Evolutionary conservation across 2,113 vertebrate genomes (phyloP).

Genomic region (Numenius arquata): DNA sequence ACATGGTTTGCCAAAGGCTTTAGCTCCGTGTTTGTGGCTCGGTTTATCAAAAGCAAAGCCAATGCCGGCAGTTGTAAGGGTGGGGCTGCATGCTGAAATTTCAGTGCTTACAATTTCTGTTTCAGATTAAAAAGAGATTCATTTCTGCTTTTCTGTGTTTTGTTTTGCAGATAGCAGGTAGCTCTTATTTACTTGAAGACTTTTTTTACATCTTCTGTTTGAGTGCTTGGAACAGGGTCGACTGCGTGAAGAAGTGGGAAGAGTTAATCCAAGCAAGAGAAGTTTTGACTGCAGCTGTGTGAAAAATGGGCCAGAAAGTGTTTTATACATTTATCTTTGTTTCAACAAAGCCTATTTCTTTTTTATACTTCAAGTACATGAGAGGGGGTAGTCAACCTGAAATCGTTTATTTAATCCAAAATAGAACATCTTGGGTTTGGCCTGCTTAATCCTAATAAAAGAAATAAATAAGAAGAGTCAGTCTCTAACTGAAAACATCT

Average conservation of each 20-base stretch:
- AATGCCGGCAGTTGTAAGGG: neutral
- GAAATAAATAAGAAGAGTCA: slow-evolving; percentile 19
- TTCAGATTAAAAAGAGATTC: slow-evolving; percentile 19
- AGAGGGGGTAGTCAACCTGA: slow-evolving; percentile 38
- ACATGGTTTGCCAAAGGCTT: neutral
- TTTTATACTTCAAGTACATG: slow-evolving; percentile 9
- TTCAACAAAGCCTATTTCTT: slow-evolving; percentile 36
- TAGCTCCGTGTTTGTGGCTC: neutral
- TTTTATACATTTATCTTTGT: slow-evolving; percentile 50
- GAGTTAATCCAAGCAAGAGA: slow-evolving; percentile 18
- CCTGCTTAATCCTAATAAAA: slow-evolving; percentile 34
- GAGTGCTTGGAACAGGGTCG: neutral
- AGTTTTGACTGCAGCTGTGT: slow-evolving; percentile 49
- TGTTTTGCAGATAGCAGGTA: slow-evolving; percentile 36
- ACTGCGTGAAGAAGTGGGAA: neutral
- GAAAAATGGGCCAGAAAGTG: slow-evolving; percentile 52
- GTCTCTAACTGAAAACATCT: slow-evolving; percentile 43
- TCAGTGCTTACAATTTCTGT: slow-evolving; percentile 24
- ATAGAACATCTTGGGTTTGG: slow-evolving; percentile 33
- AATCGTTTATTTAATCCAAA: slow-evolving; percentile 46
- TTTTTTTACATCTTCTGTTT: neutral
- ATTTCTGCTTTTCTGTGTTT: neutral
- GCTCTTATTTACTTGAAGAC: slow-evolving; percentile 25
- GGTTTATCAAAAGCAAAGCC: slow-evolving; percentile 4
- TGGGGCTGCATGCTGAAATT: neutral